Conservation (phyloP, 2,888 invertebrate species). For the Nezara viridula region DNA sequence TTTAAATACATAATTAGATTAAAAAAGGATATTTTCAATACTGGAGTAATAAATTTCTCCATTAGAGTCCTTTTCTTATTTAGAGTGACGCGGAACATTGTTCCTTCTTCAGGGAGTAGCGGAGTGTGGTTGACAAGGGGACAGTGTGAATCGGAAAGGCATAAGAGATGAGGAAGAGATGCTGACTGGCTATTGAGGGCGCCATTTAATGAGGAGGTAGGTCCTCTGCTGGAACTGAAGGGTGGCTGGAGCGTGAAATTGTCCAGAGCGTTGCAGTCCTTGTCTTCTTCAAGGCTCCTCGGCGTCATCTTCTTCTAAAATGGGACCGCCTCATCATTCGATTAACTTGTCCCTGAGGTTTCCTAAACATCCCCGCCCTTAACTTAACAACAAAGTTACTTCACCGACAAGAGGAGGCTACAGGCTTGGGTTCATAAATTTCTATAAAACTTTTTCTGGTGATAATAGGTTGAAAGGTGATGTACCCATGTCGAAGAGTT, state of each 20-base stretch:
- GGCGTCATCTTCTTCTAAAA: neutral
- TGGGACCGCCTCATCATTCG: neutral
- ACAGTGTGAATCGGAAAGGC: neutral
- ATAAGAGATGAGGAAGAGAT: constrained; percentile 1
- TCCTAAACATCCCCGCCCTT: neutral
- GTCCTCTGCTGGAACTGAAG: constrained; percentile 5
- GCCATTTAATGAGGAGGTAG: constrained; percentile 18
- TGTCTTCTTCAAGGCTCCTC: neutral
- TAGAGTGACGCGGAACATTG: neutral
- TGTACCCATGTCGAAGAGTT: too few species aligned
- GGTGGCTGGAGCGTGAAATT: constrained; percentile 8
- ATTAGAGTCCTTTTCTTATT: neutral
- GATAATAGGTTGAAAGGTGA: too few species aligned
- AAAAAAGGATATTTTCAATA: neutral
- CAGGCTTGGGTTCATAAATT: too few species aligned
- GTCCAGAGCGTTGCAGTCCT: constrained; percentile 1
- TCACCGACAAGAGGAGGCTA: too few species aligned
- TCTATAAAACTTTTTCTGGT: too few species aligned
- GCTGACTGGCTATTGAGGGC: neutral
- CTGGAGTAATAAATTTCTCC: neutral
- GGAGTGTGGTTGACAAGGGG: neutral
- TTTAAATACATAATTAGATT: too few species aligned
- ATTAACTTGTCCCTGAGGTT: neutral
- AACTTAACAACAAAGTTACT: too few species aligned
- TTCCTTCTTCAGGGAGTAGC: neutral